Percentiles rank a stretch among this genome's conserved stretches.
Evolutionary conservation across 2,888 invertebrate genomes (phyloP).

Genomic region (Plagodis dolabraria): DNA sequence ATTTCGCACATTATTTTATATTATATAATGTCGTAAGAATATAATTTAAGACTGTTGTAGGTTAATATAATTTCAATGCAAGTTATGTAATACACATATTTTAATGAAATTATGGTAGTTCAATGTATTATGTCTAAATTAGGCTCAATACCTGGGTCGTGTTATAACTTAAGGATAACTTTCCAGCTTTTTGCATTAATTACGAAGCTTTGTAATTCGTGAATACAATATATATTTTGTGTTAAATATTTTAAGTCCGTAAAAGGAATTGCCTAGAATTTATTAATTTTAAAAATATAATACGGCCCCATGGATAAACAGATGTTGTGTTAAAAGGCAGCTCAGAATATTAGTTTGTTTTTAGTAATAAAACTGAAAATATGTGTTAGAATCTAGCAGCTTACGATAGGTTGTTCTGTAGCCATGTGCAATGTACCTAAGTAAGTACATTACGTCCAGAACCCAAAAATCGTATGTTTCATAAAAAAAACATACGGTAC

Average conservation of each 20-base stretch:
- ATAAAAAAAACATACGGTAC: not conserved
- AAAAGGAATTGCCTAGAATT: too few relatives aligned
- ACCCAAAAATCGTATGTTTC: too few relatives aligned
- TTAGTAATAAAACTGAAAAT: conserved; percentile 24
- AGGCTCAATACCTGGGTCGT: not conserved
- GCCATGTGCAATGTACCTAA: conserved; percentile 55
- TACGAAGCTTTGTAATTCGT: too few relatives aligned
- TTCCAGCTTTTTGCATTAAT: too few relatives aligned
- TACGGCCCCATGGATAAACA: not conserved
- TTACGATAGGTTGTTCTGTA: conserved; percentile 39
- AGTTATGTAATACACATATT: conserved; percentile 42
- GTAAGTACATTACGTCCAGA: conserved; percentile 32
- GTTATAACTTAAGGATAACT: too few relatives aligned
- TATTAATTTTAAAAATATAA: too few relatives aligned
- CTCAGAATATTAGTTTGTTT: conserved; percentile 45
- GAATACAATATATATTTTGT: too few relatives aligned
- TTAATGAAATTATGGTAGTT: conserved; percentile 32
- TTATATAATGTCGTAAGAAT: conserved; percentile 52
- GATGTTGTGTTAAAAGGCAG: conserved; percentile 44
- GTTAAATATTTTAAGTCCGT: too few relatives aligned
- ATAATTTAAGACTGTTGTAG: conserved; percentile 71
- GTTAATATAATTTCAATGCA: conserved; percentile 62
- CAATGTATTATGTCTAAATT: conserved; percentile 35
- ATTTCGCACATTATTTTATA: conserved; percentile 54
- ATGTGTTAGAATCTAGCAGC: conserved; percentile 18